Percentiles rank a stretch among this genome's conserved stretches.
These are phyloP conservation scores for Melanostoma scalare DNA, from an alignment of 2,888 invertebrate species.

Conservation along the genomic window DNA sequence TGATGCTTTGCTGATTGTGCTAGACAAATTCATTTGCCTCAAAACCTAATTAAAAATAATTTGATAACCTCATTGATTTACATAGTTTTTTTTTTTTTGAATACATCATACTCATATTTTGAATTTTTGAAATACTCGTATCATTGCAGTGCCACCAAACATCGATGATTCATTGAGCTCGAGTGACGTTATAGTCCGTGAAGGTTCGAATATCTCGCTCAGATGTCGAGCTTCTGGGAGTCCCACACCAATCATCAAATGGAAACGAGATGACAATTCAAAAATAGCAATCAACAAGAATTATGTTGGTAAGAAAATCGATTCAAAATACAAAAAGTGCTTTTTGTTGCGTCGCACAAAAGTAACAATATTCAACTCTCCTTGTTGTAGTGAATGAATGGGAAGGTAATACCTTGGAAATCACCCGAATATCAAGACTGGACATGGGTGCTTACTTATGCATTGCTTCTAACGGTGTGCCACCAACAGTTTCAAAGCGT, in stretches of 20 bases:
- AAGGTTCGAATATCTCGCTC: slow-evolving; percentile 93
- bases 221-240: slow-evolving; percentile 94
- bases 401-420: slow-evolving; percentile 93
- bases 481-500: slow-evolving; percentile 94
- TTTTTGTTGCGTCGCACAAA: neutral
- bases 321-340: slow-evolving; percentile 28
- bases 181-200: slow-evolving; percentile 93
- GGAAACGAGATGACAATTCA: slow-evolving; percentile 94
- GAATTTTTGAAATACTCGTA: slow-evolving; percentile 67
- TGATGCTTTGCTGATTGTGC: neutral
- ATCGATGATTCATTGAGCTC: slow-evolving; percentile 95
- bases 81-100: slow-evolving; percentile 11
- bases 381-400: slow-evolving; percentile 88
- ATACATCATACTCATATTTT: slow-evolving; percentile 31
- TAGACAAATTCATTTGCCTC: slow-evolving; percentile 34
- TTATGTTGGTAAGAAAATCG: slow-evolving; percentile 85
- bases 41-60: slow-evolving; percentile 51
- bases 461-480: slow-evolving; percentile 94
- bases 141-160: slow-evolving; percentile 91
- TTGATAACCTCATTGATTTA: slow-evolving; percentile 37
- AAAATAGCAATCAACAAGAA: slow-evolving; percentile 94
- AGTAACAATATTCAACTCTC: neutral
- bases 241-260: slow-evolving; percentile 93
- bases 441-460: slow-evolving; percentile 97
- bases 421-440: slow-evolving; percentile 91